These are phyloP conservation scores for Boulengeromyrus knoepffleri DNA, from an alignment of 2,113 vertebrate genomes.

Conservation along the genomic window DNA sequence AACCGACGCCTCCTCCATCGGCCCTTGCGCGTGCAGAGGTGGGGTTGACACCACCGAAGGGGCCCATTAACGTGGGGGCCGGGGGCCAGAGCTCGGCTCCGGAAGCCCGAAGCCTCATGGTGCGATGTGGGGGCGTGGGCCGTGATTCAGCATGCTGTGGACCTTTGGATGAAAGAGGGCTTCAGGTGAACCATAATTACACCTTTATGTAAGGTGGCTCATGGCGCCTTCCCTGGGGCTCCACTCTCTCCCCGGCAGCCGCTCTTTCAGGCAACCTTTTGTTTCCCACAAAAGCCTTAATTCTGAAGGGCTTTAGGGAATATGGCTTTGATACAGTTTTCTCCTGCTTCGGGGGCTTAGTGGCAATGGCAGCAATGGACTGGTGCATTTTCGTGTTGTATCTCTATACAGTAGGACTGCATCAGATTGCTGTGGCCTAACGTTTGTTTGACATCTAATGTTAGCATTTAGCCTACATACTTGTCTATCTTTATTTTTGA, in stretches of 20 bases:
- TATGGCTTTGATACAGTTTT: not conserved
- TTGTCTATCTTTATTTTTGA: not conserved
- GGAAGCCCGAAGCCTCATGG: slow-evolving; percentile 32
- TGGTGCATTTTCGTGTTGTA: not conserved
- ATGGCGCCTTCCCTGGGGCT: slow-evolving; percentile 13
- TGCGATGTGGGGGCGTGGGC: slow-evolving; percentile 39
- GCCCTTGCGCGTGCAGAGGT: not conserved
- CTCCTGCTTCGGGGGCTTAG: not conserved
- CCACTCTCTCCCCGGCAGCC: not conserved
- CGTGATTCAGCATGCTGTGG: slow-evolving; percentile 27
- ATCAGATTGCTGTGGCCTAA: not conserved
- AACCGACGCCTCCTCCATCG: not conserved
- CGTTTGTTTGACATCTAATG: not conserved
- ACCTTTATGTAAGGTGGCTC: slow-evolving; percentile 28
- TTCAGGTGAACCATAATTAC: slow-evolving; percentile 37
- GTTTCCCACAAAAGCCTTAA: slow-evolving; percentile 15
- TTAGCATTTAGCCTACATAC: not conserved
- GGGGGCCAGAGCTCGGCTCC: slow-evolving; percentile 34
- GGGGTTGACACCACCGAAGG: not conserved
- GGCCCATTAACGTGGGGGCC: not conserved
- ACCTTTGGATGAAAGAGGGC: slow-evolving; percentile 49
- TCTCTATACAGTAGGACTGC: not conserved
- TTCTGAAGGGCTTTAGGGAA: slow-evolving; percentile 9
- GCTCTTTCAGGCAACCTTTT: not conserved
- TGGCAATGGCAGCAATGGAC: not conserved